phyloP scores from a whole-genome alignment of 2,888 invertebrate species.

The Syrista parreyssii region DNA sequence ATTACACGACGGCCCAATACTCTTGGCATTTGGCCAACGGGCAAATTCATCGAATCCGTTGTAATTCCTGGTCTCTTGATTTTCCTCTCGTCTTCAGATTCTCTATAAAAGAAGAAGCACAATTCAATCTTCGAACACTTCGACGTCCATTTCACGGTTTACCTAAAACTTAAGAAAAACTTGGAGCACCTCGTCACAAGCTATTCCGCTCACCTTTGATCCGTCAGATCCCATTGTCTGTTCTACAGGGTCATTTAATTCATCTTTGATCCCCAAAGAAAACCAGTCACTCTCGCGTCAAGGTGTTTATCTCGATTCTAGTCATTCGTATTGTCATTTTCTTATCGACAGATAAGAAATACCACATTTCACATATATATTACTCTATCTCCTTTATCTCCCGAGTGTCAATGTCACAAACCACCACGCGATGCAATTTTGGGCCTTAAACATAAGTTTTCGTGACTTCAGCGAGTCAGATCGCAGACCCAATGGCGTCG shows the following conservation, averaged over 20 bases:
- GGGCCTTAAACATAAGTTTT: not conserved
- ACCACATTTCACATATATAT: not conserved
- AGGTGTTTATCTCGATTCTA: not conserved
- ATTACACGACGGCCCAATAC: not conserved
- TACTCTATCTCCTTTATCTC: not conserved
- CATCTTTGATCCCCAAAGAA: not conserved
- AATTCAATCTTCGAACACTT: not conserved
- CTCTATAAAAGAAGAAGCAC: not conserved
- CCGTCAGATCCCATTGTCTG: not conserved
- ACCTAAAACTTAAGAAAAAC: not conserved
- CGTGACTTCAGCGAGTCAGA: not conserved
- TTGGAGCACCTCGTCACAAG: not conserved
- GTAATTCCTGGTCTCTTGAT: not conserved
- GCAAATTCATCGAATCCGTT: not conserved
- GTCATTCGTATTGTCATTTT: not conserved
- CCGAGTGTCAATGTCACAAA: not conserved
- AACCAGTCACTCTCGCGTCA: not conserved
- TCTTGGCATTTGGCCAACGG: not conserved
- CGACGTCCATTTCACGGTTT: not conserved
- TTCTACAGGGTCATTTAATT: not conserved
- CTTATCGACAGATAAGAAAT: not conserved
- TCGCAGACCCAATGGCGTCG: slow-evolving; percentile 34
- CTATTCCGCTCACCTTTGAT: not conserved
- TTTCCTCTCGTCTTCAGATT: not conserved
- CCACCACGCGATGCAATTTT: not conserved